Percentiles rank a stretch among this genome's conserved stretches.
Evolutionary conservation across 2,888 invertebrate species (phyloP).

Genomic region (Tromatobia lineatoria): DNA sequence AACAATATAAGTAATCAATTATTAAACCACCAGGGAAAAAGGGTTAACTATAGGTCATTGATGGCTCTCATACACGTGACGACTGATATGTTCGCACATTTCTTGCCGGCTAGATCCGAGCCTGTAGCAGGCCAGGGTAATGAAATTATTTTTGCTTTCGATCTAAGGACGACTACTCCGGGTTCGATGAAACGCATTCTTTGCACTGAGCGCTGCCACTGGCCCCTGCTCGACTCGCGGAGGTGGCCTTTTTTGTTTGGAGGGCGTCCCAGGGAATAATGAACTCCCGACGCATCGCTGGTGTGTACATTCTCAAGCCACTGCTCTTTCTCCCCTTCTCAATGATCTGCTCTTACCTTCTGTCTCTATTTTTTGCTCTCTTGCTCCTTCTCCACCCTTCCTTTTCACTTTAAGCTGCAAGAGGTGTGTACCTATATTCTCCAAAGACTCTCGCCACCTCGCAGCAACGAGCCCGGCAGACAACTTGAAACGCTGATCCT

Average conservation of each 20-base stretch:
- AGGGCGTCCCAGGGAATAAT: constrained; percentile 78
- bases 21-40: neutral
- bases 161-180: constrained; percentile 87
- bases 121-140: constrained; percentile 82
- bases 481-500: neutral
- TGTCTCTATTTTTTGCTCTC: constrained; percentile 28
- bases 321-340: constrained; percentile 37
- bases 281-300: constrained; percentile 76
- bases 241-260: constrained; percentile 73
- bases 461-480: neutral
- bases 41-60: neutral
- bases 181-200: constrained; percentile 84
- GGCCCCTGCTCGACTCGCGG: constrained; percentile 51
- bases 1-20: neutral
- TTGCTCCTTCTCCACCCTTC: constrained; percentile 29
- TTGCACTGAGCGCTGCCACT: constrained; percentile 69
- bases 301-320: constrained; percentile 31
- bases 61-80: neutral
- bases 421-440: neutral
- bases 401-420: constrained; percentile 34
- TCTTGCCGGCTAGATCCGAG: constrained; percentile 72
- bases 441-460: constrained; percentile 1
- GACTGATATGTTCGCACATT: neutral
- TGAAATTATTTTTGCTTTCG: constrained; percentile 86
- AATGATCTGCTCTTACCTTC: constrained; percentile 34